A percentile compares a stretch with the other conserved stretches of the same genome.
Conservation (phyloP, 2,888 invertebrate genomes). For the Pardosa pseudoannulata region DNA sequence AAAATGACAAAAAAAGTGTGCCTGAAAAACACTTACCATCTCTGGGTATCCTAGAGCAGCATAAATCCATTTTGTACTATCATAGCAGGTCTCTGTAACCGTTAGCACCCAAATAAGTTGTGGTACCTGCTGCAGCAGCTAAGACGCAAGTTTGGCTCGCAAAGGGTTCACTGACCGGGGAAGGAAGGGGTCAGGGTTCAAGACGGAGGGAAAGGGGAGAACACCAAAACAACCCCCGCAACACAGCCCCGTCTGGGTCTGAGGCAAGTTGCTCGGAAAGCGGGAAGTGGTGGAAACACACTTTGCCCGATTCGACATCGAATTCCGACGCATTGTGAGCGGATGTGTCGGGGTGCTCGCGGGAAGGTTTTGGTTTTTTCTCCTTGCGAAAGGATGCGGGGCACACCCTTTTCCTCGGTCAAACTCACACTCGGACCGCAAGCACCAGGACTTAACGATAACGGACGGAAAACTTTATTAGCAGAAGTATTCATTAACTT, state of each 20-base stretch:
- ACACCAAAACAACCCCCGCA: constrained; percentile 24
- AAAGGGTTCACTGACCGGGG: constrained; percentile 54
- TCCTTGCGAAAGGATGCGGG: too few species aligned
- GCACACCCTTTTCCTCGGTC: background rate
- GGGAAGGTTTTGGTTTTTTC: constrained; percentile 27
- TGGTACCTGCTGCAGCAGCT: constrained; percentile 36
- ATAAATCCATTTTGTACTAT: background rate
- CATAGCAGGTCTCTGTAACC: constrained; percentile 17
- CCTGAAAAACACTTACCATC: background rate
- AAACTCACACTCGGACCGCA: background rate
- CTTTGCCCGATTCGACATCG: constrained; percentile 54
- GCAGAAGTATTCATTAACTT: too few species aligned
- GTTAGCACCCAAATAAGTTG: background rate
- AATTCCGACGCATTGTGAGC: constrained; percentile 43
- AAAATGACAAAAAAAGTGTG: too few species aligned
- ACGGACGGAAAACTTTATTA: too few species aligned
- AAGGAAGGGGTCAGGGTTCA: constrained; percentile 51
- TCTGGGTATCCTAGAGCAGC: background rate
- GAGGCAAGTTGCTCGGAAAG: constrained; percentile 23
- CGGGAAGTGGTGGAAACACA: constrained; percentile 68
- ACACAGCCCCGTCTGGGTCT: constrained; percentile 62
- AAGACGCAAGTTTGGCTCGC: background rate
- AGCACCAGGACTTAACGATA: too few species aligned
- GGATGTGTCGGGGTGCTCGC: background rate
- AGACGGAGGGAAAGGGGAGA: constrained; percentile 49